phyloP scores from a whole-genome alignment of 92 coral and sea anemone species.

The Pocillopora meandrina region DNA sequence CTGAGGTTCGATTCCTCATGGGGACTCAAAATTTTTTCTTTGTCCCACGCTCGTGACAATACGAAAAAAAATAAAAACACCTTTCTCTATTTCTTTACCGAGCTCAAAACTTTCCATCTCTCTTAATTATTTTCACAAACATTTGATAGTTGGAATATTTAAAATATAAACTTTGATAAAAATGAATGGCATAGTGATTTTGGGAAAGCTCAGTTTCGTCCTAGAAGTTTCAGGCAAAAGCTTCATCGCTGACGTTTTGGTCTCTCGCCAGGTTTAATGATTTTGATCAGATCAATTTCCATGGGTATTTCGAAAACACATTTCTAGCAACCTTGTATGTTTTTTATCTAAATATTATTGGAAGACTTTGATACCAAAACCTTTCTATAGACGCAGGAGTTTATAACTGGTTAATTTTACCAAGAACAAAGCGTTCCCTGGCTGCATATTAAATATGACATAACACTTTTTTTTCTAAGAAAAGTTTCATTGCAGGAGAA shows the following conservation, averaged over 20 bases:
- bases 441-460: too few relatives aligned
- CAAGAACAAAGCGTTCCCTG: not conserved
- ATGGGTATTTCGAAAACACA: conserved; percentile 2
- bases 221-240: not conserved
- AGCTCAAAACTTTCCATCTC: too few relatives aligned
- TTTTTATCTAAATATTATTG: conserved; percentile 16
- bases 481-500: too few relatives aligned
- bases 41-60: too few relatives aligned
- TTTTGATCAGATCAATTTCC: not conserved
- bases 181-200: not conserved
- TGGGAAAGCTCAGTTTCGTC: not conserved
- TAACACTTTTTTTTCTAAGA: too few relatives aligned
- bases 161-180: too few relatives aligned
- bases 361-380: not conserved
- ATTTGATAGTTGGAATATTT: too few relatives aligned
- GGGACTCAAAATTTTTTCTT: too few relatives aligned
- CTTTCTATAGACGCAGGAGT: not conserved
- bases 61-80: too few relatives aligned
- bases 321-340: conserved; percentile 16
- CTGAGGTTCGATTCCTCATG: too few relatives aligned
- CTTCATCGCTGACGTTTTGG: not conserved
- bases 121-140: too few relatives aligned
- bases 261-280: not conserved
- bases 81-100: too few relatives aligned
- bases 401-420: not conserved